Percentiles rank a stretch among this genome's conserved stretches.
phyloP scores from a whole-genome alignment of 2,113 vertebrate species.

The Alosa alosa region DNA sequence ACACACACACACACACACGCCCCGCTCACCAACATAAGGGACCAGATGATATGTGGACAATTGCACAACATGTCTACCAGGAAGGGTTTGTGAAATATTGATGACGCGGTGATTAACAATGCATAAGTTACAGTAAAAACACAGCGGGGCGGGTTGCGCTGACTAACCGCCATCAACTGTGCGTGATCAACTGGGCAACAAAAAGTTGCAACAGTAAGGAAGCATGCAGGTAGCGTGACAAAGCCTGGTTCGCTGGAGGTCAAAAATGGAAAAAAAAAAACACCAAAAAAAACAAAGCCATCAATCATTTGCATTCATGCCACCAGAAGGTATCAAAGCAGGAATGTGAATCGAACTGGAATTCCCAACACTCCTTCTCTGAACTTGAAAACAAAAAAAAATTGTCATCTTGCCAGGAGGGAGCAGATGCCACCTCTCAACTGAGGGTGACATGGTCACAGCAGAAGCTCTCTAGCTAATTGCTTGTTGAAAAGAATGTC shows the following conservation, averaged over 20 bases:
- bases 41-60: not conserved
- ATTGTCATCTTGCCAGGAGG: not conserved
- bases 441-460: not conserved
- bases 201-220: not conserved
- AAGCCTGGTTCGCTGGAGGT: not conserved
- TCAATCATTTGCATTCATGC: not conserved
- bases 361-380: not conserved
- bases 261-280: not conserved
- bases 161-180: not conserved
- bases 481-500: conserved; percentile 4
- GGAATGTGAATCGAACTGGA: not conserved
- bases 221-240: conserved; percentile 5
- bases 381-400: not conserved
- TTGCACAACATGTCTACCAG: conserved; percentile 22
- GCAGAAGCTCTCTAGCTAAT: not conserved
- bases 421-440: not conserved
- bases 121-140: conserved; percentile 5
- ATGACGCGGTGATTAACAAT: conserved; percentile 27
- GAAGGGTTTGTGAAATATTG: conserved; percentile 38
- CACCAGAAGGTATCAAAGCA: not conserved
- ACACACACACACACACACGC: not conserved
- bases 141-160: not conserved
- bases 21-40: not conserved
- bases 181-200: not conserved
- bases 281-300: not conserved